Conservation (phyloP, 2,888 invertebrate species). For the Eumacrocentrus americanus region DNA sequence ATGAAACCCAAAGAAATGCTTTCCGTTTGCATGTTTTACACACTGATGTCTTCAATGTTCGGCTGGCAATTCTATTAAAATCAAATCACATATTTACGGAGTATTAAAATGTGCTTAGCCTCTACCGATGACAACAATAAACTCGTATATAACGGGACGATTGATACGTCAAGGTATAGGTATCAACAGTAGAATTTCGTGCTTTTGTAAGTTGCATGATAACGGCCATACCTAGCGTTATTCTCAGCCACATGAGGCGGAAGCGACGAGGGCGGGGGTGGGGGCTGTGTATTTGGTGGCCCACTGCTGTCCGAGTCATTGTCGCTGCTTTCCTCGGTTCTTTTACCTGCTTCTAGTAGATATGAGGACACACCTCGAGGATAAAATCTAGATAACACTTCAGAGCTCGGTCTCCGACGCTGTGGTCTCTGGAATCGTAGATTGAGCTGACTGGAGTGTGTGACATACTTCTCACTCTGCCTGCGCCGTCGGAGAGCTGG, state of each 20-base stretch:
- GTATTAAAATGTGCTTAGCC: too few species aligned
- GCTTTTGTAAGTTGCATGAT: not conserved
- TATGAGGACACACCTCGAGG: constrained; percentile 58
- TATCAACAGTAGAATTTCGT: not conserved
- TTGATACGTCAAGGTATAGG: too few species aligned
- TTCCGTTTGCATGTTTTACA: too few species aligned
- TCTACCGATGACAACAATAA: too few species aligned
- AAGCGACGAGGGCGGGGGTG: constrained; percentile 53
- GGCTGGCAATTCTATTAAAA: too few species aligned
- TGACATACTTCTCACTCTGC: constrained; percentile 82
- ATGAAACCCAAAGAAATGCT: too few species aligned
- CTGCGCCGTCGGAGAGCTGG: constrained; percentile 79
- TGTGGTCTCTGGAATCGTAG: constrained; percentile 77
- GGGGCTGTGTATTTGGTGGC: constrained; percentile 44
- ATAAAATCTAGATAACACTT: constrained; percentile 48
- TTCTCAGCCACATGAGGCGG: constrained; percentile 58
- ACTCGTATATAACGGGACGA: too few species aligned
- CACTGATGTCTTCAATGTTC: too few species aligned
- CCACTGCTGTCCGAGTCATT: constrained; percentile 57
- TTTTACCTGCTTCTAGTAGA: constrained; percentile 51
- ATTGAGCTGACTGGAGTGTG: constrained; percentile 82
- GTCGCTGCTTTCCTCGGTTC: constrained; percentile 58
- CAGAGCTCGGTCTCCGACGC: constrained; percentile 52
- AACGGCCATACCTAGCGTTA: constrained; percentile 53
- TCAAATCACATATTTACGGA: too few species aligned